Conservation (phyloP, 2,113 vertebrate species). For the Tyrannus savana region DNA sequence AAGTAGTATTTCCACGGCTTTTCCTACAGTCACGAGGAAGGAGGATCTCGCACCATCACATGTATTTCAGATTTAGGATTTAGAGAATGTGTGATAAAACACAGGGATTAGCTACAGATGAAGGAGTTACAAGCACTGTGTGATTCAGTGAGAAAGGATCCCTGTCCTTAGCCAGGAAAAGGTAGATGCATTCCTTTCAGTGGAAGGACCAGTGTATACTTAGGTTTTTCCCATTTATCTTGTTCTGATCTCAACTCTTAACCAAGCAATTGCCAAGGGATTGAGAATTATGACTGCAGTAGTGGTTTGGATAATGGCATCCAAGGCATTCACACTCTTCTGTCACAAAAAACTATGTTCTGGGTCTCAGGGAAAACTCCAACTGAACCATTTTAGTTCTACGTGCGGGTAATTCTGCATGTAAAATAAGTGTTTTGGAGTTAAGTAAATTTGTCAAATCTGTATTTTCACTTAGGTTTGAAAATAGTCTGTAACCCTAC, state of each 20-base stretch:
- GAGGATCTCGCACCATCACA: not conserved
- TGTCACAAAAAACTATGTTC: not conserved
- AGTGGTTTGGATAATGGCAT: not conserved
- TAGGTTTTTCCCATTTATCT: not conserved
- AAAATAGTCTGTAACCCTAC: not conserved
- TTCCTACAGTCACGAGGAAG: not conserved
- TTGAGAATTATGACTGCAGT: not conserved
- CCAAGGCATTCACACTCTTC: fast-evolving
- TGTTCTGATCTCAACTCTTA: not conserved
- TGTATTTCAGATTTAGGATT: not conserved
- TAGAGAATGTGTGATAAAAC: not conserved
- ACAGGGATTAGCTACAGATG: not conserved
- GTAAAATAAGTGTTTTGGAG: not conserved
- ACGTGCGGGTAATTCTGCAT: not conserved
- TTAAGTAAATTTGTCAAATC: not conserved
- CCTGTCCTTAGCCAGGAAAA: not conserved
- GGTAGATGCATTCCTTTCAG: not conserved
- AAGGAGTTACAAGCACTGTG: not conserved
- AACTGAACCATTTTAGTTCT: not conserved
- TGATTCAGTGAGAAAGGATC: not conserved
- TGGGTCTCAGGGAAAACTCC: not conserved
- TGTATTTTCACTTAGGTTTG: not conserved
- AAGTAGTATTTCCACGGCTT: not conserved
- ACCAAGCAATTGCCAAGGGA: not conserved
- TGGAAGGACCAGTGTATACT: not conserved